Base-by-base conservation (phyloP, 2,113 vertebrate species). In the Verasper variegatus region DNA sequence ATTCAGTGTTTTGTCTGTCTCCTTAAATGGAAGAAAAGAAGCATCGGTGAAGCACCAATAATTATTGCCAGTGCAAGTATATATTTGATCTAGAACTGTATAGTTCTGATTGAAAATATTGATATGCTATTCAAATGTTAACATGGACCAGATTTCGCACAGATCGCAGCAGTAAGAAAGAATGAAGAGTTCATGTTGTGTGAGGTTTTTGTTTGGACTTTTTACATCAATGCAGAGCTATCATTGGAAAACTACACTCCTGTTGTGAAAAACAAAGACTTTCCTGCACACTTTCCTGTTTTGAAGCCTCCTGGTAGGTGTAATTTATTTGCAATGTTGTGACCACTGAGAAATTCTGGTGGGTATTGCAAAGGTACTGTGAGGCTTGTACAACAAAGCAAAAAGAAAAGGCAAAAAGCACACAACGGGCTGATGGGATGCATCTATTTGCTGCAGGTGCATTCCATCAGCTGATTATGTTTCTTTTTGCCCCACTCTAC, bases 381-480 rank as follows among this genome's bases (percentile, higher is more conserved):
- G 35, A 40, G 60, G 31, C 31, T 40, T 37, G 8, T n/a, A 20
- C 31, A n/a, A 4, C 17, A 4, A 35, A 11, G 17, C 14, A 51
- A 51, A 51, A 37, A 61, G 27, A 21, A 37, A 61, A 42, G n/a
- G 54, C 54, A n/a, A 23, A 42, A 21, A 3, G 15, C 4, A 23
- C 58, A 61, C 20, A 61, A 9, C 35, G 10, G 35, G n/a, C 37
- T 14, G 60, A 42, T 40, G 18, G 31, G 17, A 61, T 61, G 31
- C 17, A 35, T 35, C 24, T 62, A 62, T 42, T 42, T 62, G 37
- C 35, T 23, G 37, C 60, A 62, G 37, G 37, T 62, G 60, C 37
- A 62, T 62, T 62, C 20, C 37, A 62, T 62, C 60, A 23, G 13
- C 37, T 15, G 20, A 62, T 42, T 42, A 62, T 40, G 20, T 62